phyloP scores from a whole-genome alignment of 2,888 invertebrate species.

The Cheilosia vernalis region DNA sequence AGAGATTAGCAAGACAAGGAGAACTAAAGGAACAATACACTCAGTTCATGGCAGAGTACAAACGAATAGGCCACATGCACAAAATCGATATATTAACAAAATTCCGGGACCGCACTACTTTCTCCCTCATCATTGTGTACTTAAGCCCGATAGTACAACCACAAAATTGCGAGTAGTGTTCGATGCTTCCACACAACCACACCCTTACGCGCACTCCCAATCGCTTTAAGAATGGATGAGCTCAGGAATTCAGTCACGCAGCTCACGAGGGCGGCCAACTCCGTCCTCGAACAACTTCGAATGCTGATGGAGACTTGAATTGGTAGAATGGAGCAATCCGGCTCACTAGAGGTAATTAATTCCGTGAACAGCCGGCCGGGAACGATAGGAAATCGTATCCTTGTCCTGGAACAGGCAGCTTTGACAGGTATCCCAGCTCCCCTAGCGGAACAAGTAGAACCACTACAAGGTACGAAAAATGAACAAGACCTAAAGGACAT shows the following conservation, averaged over 20 bases:
- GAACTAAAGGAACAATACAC: no score
- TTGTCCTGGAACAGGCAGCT: neutral
- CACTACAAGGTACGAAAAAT: neutral
- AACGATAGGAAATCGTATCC: neutral
- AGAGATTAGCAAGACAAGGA: no score
- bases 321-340: conserved; percentile 1
- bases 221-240: neutral
- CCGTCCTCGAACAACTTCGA: conserved; percentile 34
- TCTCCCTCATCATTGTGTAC: no score
- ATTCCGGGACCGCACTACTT: no score
- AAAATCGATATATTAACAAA: no score
- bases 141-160: no score
- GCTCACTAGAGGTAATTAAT: neutral
- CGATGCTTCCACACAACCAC: no score
- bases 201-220: neutral
- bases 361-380: neutral
- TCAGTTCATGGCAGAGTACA: no score
- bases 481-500: conserved; percentile 7
- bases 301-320: conserved; percentile 21
- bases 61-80: no score
- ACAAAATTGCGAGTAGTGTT: no score
- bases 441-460: neutral
- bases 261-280: conserved; percentile 13
- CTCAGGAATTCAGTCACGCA: conserved; percentile 13
- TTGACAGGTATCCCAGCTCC: no score